Conservation (phyloP, 2,888 invertebrate genomes). For the Teinopalpus imperialis region DNA sequence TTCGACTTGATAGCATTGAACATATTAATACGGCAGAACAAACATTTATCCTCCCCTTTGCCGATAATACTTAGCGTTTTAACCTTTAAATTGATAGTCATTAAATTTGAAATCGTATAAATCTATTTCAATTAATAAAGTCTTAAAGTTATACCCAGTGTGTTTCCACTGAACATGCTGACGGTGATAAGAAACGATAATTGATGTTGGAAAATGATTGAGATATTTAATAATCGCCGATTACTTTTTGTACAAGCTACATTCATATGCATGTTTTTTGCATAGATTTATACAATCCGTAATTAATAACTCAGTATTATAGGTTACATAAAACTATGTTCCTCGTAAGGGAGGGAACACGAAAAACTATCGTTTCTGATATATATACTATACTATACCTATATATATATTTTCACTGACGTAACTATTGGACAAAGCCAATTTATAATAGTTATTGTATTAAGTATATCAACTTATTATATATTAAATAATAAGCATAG, state of each 20-base stretch:
- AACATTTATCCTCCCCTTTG: constrained; percentile 1
- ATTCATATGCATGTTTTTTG: constrained; percentile 6
- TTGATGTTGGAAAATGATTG: constrained; percentile 53
- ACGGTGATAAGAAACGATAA: constrained; percentile 49
- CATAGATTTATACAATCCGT: constrained; percentile 8
- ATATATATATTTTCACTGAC: too few species aligned
- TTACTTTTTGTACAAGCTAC: constrained; percentile 14
- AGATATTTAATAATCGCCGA: constrained; percentile 38
- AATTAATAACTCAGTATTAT: neutral
- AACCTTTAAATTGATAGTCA: too few species aligned
- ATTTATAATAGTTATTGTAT: too few species aligned
- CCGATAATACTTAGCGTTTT: too few species aligned
- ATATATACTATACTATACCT: too few species aligned
- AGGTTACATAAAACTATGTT: too few species aligned
- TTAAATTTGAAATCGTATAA: neutral
- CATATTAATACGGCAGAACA: constrained; percentile 27
- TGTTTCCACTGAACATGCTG: constrained; percentile 40
- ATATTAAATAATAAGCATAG: too few species aligned
- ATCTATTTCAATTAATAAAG: neutral
- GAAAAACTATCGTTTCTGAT: too few species aligned
- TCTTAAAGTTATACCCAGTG: constrained; percentile 2
- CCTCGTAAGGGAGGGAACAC: too few species aligned
- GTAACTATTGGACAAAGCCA: too few species aligned
- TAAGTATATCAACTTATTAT: too few species aligned
- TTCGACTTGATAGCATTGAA: constrained; percentile 33